Evolutionary conservation across 2,888 invertebrate species (phyloP).

Genomic region (Eudasyphora cyanicolor): DNA sequence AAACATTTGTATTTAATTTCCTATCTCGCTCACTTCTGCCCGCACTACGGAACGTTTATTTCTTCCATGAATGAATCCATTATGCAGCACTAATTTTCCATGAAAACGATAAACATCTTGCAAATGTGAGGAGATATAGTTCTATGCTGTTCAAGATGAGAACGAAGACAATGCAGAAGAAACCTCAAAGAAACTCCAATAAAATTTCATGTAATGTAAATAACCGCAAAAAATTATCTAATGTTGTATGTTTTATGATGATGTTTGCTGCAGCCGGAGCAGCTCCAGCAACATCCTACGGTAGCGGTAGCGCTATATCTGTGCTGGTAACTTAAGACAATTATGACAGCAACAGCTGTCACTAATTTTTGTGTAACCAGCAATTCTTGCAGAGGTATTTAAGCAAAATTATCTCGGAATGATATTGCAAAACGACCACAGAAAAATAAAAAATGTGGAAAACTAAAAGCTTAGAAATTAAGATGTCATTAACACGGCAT

Average conservation of each 20-base stretch:
- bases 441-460: no score
- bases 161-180: no score
- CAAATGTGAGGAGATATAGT: background rate
- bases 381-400: background rate
- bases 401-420: background rate
- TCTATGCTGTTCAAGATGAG: no score
- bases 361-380: background rate
- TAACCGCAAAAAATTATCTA: constrained; percentile 8
- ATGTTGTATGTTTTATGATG: constrained; percentile 11
- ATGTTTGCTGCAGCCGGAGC: background rate
- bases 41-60: no score
- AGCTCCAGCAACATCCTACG: no score
- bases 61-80: no score
- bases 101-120: background rate
- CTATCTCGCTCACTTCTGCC: no score
- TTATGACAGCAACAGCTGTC: constrained; percentile 8
- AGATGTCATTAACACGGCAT: no score
- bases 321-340: background rate
- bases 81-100: no score
- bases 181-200: background rate
- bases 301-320: background rate
- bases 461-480: no score
- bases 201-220: constrained; percentile 6
- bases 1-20: no score
- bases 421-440: no score